Evolutionary conservation across 2,888 invertebrate species (phyloP), one percentile per base, ranked within the genome.

Genomic region (Tetragnatha montana): DNA sequence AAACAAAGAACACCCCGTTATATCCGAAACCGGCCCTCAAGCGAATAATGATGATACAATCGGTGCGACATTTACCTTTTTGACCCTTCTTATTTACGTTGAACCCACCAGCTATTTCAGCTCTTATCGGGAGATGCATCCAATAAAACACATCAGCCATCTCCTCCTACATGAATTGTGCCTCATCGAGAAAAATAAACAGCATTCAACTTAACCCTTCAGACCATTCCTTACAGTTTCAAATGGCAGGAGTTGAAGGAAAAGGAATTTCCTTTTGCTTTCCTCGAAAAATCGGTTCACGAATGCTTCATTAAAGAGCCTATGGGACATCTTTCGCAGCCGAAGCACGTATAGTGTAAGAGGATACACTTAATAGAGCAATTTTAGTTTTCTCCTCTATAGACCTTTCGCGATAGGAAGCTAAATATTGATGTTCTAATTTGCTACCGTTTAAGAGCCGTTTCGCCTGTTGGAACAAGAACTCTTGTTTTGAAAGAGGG

Each of bases 351-450:
- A n/a, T n/a, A 47, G 47, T 35, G 49, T 35, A 60, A 60, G 60
- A 12, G 76, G 50, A 49, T 17, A 60, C 60, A 19, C 49, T 70
- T 70, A 81, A 81, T 81, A 35, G 81, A 81, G 81, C 71, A 22
- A 81, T 81, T 70, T 60, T 81, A 47, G 81, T 70, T 81, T 81
- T 70, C 81, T 81, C 70, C 81, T 81, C 70, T 69, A 81, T 81
- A 35, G n/a, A 68, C 47, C 35, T 80, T 70, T 81, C 70, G 69
- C 70, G 81, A 81, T 81, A 81, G 81, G 70, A 70, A 81, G 81
- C 81, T 19, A 69, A 81, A 81, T 81, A 69, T 69, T 70, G 81
- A 81, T 81, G 81, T 81, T 81, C 81, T 81, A 81, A 81, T 81
- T 81, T 81, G 81, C 69, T 81, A 81, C n/a, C 49, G 70, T 81